Conservation (phyloP, 1,140 invertebrate genomes). For the Contarinia nasturtii region DNA sequence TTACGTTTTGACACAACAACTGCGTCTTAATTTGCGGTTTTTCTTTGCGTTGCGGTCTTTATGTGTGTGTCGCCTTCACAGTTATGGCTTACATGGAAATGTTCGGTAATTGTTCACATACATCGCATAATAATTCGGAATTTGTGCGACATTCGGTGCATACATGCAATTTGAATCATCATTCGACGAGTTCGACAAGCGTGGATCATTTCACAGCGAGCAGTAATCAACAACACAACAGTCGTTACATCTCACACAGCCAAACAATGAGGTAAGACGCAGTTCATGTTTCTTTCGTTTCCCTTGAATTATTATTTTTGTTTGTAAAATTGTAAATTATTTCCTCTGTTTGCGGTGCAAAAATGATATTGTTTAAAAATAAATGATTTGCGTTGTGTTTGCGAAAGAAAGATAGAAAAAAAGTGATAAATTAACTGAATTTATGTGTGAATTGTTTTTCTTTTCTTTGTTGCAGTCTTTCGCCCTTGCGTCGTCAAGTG, state of each 20-base stretch:
- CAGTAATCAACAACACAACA: neutral
- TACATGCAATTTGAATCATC: constrained; percentile 49
- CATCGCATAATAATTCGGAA: constrained; percentile 38
- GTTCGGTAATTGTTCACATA: constrained; percentile 73
- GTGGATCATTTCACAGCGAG: neutral
- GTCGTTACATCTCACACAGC: constrained; percentile 21
- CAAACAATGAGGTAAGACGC: constrained; percentile 21
- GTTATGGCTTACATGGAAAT: constrained; percentile 94
- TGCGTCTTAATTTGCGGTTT: too few relatives aligned
- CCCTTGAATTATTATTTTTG: neutral
- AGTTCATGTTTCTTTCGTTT: too few relatives aligned
- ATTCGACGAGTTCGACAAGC: constrained; percentile 11
- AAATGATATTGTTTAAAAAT: too few relatives aligned
- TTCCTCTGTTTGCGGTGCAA: too few relatives aligned
- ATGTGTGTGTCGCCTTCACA: constrained; percentile 26
- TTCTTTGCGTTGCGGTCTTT: too few relatives aligned
- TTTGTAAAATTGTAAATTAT: neutral
- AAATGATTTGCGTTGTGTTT: too few relatives aligned
- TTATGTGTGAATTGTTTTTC: too few relatives aligned
- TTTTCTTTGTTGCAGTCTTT: neutral
- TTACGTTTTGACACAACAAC: too few relatives aligned
- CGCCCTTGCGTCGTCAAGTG: neutral
- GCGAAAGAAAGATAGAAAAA: too few relatives aligned
- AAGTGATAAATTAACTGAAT: too few relatives aligned
- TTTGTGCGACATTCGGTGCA: constrained; percentile 69